Conservation (phyloP, 2,888 invertebrate genomes). For the Nephrotoma guestfalica region DNA sequence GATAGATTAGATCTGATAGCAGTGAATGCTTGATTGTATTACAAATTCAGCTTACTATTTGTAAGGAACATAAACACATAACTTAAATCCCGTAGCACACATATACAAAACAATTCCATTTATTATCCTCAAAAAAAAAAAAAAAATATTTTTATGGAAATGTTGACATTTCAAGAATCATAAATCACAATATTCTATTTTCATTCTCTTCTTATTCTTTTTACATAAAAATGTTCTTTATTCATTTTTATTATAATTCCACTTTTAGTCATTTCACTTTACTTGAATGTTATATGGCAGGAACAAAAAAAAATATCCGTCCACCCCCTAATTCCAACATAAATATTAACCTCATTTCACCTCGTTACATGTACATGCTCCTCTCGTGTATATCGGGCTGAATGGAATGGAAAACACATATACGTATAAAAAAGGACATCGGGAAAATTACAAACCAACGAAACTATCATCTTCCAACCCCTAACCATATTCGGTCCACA, state of each 20-base stretch:
- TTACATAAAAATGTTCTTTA: not conserved
- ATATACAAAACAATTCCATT: not conserved
- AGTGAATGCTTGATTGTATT: not conserved
- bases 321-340: not conserved
- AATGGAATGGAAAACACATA: not conserved
- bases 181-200: conserved; percentile 1
- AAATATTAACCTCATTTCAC: conserved; percentile 2
- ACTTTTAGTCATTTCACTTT: conserved; percentile 2
- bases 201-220: not conserved
- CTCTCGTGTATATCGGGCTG: not conserved
- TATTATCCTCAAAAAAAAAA: not conserved
- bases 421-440: not conserved
- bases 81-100: not conserved
- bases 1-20: too few species aligned
- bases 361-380: not conserved
- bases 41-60: not conserved
- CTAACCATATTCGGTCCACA: not conserved
- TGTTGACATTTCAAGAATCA: conserved; percentile 1
- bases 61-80: not conserved
- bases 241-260: conserved; percentile 1
- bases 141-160: not conserved
- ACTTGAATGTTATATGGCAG: not conserved
- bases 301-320: not conserved
- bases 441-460: not conserved
- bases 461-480: not conserved